Evolutionary conservation across 2,113 vertebrate genomes (phyloP).

Genomic region (Paralichthys olivaceus): DNA sequence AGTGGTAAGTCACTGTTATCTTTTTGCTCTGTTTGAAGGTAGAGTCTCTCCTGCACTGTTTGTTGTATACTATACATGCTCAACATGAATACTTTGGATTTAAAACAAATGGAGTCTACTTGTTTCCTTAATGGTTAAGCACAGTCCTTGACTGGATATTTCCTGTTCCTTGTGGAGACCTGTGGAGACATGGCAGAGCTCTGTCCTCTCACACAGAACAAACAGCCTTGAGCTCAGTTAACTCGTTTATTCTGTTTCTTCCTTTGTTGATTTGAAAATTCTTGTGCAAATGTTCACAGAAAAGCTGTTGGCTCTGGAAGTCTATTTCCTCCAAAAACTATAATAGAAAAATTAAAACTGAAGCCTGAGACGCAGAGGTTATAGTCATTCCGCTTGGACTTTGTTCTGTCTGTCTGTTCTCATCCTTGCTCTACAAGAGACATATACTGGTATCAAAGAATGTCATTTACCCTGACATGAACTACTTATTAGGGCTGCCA

Average conservation of each 20-base stretch:
- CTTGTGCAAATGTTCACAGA: too few relatives aligned
- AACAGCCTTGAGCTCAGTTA: background rate
- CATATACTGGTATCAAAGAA: background rate
- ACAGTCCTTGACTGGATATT: background rate
- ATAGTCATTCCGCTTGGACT: background rate
- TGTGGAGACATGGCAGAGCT: background rate
- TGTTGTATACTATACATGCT: background rate
- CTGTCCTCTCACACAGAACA: background rate
- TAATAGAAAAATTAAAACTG: too few relatives aligned
- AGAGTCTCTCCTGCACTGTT: background rate
- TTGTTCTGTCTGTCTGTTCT: background rate
- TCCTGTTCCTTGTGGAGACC: background rate
- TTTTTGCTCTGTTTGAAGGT: background rate
- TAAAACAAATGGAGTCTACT: background rate
- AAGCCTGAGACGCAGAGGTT: too few relatives aligned
- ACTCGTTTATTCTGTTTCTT: too few relatives aligned
- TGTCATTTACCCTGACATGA: background rate
- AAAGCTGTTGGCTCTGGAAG: too few relatives aligned
- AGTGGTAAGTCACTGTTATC: background rate
- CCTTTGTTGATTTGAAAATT: too few relatives aligned
- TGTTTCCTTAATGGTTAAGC: conserved; percentile 11
- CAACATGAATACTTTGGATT: background rate
- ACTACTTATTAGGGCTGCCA: background rate
- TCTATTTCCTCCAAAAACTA: too few relatives aligned
- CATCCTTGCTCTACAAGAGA: background rate